Evolutionary conservation across 2,888 invertebrate genomes (phyloP), one percentile per base, ranked within the genome.

Genomic region (Drosophila phalerata): DNA sequence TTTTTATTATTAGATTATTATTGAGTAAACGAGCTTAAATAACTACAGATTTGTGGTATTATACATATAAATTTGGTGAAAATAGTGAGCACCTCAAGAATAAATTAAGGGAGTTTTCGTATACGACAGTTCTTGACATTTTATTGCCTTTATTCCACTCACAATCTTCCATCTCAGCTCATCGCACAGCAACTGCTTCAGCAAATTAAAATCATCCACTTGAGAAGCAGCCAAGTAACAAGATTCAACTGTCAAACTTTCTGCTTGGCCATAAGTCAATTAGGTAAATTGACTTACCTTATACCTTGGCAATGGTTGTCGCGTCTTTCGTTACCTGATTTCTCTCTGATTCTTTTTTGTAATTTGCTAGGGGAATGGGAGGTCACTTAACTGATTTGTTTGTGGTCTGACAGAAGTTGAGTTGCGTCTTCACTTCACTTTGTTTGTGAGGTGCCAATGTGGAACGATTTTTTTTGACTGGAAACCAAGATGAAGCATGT

Each of bases 321-420:
- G 69, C 56, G 66, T 62, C 57, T 69, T 67, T 34, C 22, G 25
- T 58, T 49, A 30, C 51, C 32, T 55, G n/a, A n/a, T n/a, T 55
- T 61, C 37, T 45, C 45, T 4, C 13, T 15, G 10, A 19, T 22
- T 22, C 22, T 22, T 30, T 45, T 69, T 57, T 37, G 51, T n/a
- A 30, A 32, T 47, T 47, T 25, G 37, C 37, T 11, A 10, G 3
- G 13, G 38, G 48, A 22, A 42, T 10, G 22, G 28, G 34, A 51
- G 52, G 68, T 66, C 85, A 88, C 84, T 85, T 88, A 79, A 74
- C 84, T 83, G 88, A 85, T 85, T 85, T 88, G 84, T 79, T 83
- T 77, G 88, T 79, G 88, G 88, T 48, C 65, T 60, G 60, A 42
- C 66, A 53, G 52, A 40, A 69, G 65, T 72, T 61, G 53, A 67